Conservation (phyloP, 1,140 invertebrate species). For the Cotesia typhae region DNA sequence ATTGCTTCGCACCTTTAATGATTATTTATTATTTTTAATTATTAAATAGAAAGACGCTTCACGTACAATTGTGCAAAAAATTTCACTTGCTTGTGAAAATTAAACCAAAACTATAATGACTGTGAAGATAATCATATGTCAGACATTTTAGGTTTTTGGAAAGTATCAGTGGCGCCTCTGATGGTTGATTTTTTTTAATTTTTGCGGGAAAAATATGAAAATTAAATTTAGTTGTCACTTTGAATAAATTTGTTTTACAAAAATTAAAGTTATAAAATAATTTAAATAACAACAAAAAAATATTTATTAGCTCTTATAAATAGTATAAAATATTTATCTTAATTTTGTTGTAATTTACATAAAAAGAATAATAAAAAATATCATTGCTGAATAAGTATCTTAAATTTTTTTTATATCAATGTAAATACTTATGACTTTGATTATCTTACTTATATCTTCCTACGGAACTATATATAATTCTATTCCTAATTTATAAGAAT, state of each 20-base stretch:
- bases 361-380: not conserved
- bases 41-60: slow-evolving; percentile 10
- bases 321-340: slow-evolving; percentile 9
- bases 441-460: slow-evolving; percentile 10
- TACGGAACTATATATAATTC: not conserved
- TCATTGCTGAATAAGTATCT: not conserved
- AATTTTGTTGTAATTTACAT: slow-evolving; percentile 3
- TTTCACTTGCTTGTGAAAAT: not conserved
- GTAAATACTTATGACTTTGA: slow-evolving; percentile 33
- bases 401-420: slow-evolving; percentile 25
- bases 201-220: not conserved
- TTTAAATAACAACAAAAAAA: slow-evolving; percentile 2
- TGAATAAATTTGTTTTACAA: not conserved
- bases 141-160: not conserved
- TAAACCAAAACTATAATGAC: too few relatives aligned
- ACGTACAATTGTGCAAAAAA: not conserved
- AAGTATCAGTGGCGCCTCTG: not conserved
- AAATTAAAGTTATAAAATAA: not conserved
- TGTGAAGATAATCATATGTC: too few relatives aligned
- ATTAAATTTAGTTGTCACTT: too few relatives aligned
- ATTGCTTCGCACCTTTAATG: slow-evolving; percentile 10
- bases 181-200: not conserved
- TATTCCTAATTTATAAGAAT: not conserved
- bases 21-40: not conserved
- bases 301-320: not conserved